Evolutionary conservation across 2,888 invertebrate species (phyloP).

Genomic region (Orthonevra nobilis): DNA sequence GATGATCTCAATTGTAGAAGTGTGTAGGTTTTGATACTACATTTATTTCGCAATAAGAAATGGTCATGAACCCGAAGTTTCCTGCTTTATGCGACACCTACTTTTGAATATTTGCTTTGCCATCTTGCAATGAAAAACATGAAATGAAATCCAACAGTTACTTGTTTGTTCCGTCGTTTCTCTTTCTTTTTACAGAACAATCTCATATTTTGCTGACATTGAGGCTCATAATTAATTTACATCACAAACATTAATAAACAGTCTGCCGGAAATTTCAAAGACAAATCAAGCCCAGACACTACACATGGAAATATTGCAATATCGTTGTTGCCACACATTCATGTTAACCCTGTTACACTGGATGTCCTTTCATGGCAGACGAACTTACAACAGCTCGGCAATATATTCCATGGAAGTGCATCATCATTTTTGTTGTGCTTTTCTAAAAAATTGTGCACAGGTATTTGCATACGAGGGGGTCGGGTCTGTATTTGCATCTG

Average conservation of each 20-base stretch:
- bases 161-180: too few species aligned
- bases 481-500: too few species aligned
- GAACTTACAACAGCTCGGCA: background rate
- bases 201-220: background rate
- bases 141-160: too few species aligned
- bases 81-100: too few species aligned
- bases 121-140: too few species aligned
- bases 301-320: background rate
- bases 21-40: too few species aligned
- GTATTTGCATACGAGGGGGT: conserved; percentile 36
- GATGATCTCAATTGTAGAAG: too few species aligned
- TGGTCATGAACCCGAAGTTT: too few species aligned
- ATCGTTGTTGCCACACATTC: background rate
- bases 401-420: background rate
- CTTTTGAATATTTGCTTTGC: too few species aligned
- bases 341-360: conserved; percentile 35
- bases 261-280: conserved; percentile 1
- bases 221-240: conserved; percentile 2
- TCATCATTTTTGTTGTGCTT: conserved; percentile 22
- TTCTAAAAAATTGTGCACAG: conserved; percentile 28
- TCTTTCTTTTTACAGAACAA: background rate
- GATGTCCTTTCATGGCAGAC: conserved; percentile 13
- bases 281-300: conserved; percentile 22
- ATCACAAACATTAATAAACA: background rate
- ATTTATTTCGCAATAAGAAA: too few species aligned